Evolutionary conservation across 2,888 invertebrate species (phyloP).

Genomic region (Drosophila nr. perissopoda): DNA sequence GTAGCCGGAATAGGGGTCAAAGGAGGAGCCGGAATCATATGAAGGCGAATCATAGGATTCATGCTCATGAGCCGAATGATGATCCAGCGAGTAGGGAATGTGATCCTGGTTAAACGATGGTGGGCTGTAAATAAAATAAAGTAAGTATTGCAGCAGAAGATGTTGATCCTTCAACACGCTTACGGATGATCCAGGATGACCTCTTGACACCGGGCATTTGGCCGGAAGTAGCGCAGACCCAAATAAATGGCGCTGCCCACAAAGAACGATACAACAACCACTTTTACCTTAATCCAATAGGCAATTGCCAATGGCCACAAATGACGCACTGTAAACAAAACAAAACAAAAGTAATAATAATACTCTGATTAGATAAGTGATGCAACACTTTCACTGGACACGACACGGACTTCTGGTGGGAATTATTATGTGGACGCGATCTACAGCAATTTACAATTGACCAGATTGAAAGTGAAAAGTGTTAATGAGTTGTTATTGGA

Average conservation of each 20-base stretch:
- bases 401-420: conserved; percentile 25
- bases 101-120: conserved; percentile 71
- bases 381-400: conserved; percentile 51
- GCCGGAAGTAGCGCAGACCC: conserved; percentile 80
- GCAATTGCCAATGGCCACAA: conserved; percentile 83
- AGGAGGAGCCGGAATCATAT: conserved; percentile 66
- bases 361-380: conserved; percentile 56
- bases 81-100: conserved; percentile 65
- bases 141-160: neutral
- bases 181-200: conserved; percentile 83
- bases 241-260: conserved; percentile 83
- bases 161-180: conserved; percentile 12
- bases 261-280: conserved; percentile 83
- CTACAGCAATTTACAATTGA: conserved; percentile 54
- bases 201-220: conserved; percentile 70
- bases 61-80: conserved; percentile 54
- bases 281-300: conserved; percentile 84
- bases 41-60: conserved; percentile 69
- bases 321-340: conserved; percentile 61
- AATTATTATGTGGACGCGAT: conserved; percentile 38
- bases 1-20: conserved; percentile 82
- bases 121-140: conserved; percentile 51
- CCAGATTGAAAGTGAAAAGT: conserved; percentile 82
- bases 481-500: conserved; percentile 70
- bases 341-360: neutral